Percentiles rank a stretch among this genome's conserved stretches.
These are phyloP conservation scores for Sycophaga agraensis DNA, from an alignment of 1,140 invertebrate genomes.

Conservation along the genomic window DNA sequence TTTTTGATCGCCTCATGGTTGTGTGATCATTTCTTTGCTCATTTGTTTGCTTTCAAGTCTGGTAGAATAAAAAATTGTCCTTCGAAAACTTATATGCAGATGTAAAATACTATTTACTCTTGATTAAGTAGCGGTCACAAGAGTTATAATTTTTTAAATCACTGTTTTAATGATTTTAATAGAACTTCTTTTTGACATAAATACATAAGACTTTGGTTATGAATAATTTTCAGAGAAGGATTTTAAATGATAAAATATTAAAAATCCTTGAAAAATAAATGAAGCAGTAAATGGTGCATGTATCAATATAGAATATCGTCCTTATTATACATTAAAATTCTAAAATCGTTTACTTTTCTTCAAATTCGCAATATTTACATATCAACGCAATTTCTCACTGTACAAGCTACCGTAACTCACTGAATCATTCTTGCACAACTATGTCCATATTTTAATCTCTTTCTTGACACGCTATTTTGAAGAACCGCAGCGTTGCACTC, in stretches of 20 bases:
- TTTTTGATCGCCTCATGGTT: constrained; percentile 7
- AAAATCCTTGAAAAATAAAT: not conserved
- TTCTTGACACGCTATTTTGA: not conserved
- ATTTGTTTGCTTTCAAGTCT: not conserved
- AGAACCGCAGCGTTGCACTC: constrained; percentile 1
- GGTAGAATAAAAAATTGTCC: not conserved
- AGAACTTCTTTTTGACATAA: not conserved
- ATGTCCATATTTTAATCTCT: constrained; percentile 2
- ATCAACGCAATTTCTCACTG: constrained; percentile 3
- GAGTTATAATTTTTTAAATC: too few relatives aligned
- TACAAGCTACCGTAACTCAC: constrained; percentile 18
- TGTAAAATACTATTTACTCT: not conserved
- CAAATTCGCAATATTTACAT: constrained; percentile 25
- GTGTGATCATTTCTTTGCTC: not conserved
- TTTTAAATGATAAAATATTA: not conserved
- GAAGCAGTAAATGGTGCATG: not conserved
- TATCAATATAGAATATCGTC: not conserved
- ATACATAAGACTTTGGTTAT: constrained; percentile 22
- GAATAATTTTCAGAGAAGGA: constrained; percentile 16
- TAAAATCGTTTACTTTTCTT: constrained; percentile 14
- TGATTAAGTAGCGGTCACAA: too few relatives aligned
- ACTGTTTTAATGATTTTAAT: not conserved
- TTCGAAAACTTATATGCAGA: constrained; percentile 10
- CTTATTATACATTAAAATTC: constrained; percentile 8
- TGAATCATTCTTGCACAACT: not conserved